Evolutionary conservation across 1,140 invertebrate species (phyloP).

Genomic region (Coptotermes formosanus): DNA sequence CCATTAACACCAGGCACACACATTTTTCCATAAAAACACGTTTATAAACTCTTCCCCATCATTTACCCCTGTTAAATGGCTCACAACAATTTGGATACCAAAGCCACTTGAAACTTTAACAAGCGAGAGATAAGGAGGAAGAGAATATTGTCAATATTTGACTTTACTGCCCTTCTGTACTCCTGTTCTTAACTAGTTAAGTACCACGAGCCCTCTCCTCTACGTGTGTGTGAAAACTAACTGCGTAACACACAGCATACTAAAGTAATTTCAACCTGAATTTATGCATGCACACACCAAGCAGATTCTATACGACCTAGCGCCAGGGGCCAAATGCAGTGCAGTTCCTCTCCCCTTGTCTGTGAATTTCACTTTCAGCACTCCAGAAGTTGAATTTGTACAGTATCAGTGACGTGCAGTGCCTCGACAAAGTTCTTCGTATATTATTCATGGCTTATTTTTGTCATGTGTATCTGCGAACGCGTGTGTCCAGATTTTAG

Average conservation of each 20-base stretch:
- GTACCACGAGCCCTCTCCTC: background rate
- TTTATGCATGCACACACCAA: background rate
- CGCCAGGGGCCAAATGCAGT: background rate
- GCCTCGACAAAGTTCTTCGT: too few relatives aligned
- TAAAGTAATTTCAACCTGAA: background rate
- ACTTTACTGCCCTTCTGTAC: background rate
- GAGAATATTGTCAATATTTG: constrained; percentile 7
- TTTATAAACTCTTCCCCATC: background rate
- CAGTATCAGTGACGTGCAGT: background rate
- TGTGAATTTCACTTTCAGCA: background rate
- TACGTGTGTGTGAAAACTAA: background rate
- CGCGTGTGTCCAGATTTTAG: too few relatives aligned
- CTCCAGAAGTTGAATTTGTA: background rate
- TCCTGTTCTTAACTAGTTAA: background rate
- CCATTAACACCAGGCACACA: background rate
- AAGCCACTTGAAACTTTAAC: background rate
- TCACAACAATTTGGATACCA: background rate
- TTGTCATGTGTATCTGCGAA: too few relatives aligned
- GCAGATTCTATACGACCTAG: background rate
- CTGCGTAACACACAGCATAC: background rate
- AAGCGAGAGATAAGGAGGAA: background rate
- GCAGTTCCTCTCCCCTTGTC: background rate
- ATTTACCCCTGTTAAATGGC: background rate
- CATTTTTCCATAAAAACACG: background rate
- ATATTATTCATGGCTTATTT: too few relatives aligned